Base-by-base conservation (phyloP, 23 tunicate species). In the Trididemnum miniatum region DNA sequence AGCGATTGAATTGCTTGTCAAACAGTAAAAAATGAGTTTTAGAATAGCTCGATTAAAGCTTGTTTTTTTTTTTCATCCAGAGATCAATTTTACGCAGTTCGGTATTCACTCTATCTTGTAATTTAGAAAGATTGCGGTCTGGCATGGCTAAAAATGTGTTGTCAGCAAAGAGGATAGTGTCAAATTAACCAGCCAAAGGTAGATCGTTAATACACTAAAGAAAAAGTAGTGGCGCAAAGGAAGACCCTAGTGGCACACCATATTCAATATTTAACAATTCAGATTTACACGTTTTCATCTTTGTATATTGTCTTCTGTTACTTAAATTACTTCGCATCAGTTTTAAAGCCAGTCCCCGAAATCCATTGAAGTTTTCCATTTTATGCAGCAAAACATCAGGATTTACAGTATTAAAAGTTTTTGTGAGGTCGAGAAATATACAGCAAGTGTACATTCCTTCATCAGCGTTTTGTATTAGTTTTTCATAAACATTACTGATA, bases 11-110 rank as follows among this genome's bases (percentile, higher is more conserved):
- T 67, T 67, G 75, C n/a, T 67, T 67, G 75, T 67, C 38, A 32
- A 67, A 4, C 38, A 67, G 25, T 67, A 67, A 67, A 32, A 30
- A 67, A 67, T 67, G 75, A 67, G 75, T 67, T 67, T 67, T 67
- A 3, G 75, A 31, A 31, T 67, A 31, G 38, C 32, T 32, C n/a
- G 32, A 22, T 7, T 31, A 7, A 32, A 67, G 75, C 38, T 67
- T 67, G 38, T 67, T 67, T 67, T 67, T 22, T 9, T n/a, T 44
- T 62, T 32, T 31, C 38, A 67, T 31, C 75, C 38, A n/a, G 37
- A 67, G n/a, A 67, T 32, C 25, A 38, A 67, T 67, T 67, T 67
- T 31, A 5, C 32, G 3, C 7, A 67, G 75, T 67, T 67, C 75
- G 4, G 38, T 32, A 9, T 31, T 67, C 38, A 67, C 75, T 32